Base-by-base conservation (phyloP, 2,797 vertebrate genomes). In the Podarcis siculus region DNA sequence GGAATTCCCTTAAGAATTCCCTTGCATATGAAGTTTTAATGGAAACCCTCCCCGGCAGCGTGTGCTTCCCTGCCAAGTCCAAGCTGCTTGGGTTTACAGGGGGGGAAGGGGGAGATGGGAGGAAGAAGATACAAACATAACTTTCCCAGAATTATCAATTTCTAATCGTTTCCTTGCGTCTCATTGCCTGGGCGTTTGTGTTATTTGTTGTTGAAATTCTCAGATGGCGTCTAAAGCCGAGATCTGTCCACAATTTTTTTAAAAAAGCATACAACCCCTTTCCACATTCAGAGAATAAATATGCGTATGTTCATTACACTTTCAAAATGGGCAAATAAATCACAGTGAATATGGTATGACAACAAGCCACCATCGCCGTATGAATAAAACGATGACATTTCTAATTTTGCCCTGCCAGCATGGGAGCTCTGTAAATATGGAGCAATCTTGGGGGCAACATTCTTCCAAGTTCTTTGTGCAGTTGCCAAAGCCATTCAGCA, bases 1-100 rank as follows among this genome's bases (percentile, higher is more conserved):
- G 90, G 91, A 92, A 94, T 95, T 96, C 93, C 95, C 89, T 88
- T 90, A 93, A 86, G 85, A 85, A 89, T 82, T 67, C 90, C 77
- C 86, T 76, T 77, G 86, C 84, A 93, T 93, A 91, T 90, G 79
- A 95, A 95, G 78, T 92, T 93, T 32, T 90, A 67, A 75, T 94
- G 82, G 87, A 67, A 83, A 89, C 82, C 78, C 37, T 92, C 8
- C 21, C 80, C 71, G 42, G 75, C 67, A 83, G 55, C 35, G 39
- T 86, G 35, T 76, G 67, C 89, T 87, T 89, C 61, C 45, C 72
- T 83, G 87, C 81, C 86, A 30, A 88, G 89, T n/a, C 71, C 6
- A 76, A 61, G 71, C 82, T 80, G 78, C 39, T 55, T 55, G 27
- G 45, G 32, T 66, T 32, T 49, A 81, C 23, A 75, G 5, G 32